These are phyloP conservation scores for Strigamia crassipes DNA, from an alignment of 2,888 invertebrate genomes.

Conservation along the genomic window DNA sequence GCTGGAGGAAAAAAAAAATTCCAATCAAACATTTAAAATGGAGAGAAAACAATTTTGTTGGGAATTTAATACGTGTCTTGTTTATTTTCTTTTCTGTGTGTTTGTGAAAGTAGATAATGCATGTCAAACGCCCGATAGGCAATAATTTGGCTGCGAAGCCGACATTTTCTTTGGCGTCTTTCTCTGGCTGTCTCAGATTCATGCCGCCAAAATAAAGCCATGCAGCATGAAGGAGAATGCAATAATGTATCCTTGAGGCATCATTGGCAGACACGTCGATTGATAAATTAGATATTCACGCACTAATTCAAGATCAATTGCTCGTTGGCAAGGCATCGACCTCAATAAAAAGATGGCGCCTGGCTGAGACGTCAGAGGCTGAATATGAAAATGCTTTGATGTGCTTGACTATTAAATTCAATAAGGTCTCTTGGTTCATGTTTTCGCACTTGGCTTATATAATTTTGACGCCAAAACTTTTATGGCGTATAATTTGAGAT, in stretches of 20 bases:
- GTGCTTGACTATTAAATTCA: not conserved
- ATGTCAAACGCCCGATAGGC: not conserved
- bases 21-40: no score
- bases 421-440: not conserved
- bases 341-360: not conserved
- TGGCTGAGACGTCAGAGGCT: not conserved
- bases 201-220: constrained; percentile 5
- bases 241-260: constrained; percentile 5
- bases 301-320: constrained; percentile 37
- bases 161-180: not conserved
- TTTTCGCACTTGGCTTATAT: not conserved
- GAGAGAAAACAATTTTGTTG: not conserved
- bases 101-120: not conserved
- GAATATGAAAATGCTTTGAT: constrained; percentile 27
- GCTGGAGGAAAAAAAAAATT: no score
- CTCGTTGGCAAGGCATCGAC: constrained; percentile 35
- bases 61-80: not conserved
- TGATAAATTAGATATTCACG: constrained; percentile 37
- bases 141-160: not conserved
- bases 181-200: not conserved
- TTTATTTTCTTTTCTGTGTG: not conserved
- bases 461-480: constrained; percentile 1
- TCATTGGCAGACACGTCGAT: constrained; percentile 39
- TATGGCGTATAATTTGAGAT: constrained; percentile 23
- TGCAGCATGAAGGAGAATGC: not conserved